A percentile compares a stretch with the other conserved stretches of the same genome.
These are phyloP conservation scores for Gallinago media DNA, from an alignment of 2,113 vertebrate species.

Conservation along the genomic window DNA sequence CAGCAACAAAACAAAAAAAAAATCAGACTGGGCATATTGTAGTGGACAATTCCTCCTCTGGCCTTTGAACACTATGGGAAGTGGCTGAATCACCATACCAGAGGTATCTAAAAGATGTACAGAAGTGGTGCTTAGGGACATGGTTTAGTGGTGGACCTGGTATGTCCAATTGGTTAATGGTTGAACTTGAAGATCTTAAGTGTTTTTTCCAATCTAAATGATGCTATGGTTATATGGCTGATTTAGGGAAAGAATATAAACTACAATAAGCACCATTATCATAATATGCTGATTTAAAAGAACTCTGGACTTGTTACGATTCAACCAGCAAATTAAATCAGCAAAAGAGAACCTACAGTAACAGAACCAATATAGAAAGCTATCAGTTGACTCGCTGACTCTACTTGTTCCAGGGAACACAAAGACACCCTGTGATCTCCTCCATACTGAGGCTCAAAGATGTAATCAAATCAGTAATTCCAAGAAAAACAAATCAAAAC, in stretches of 20 bases:
- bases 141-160: background rate
- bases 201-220: background rate
- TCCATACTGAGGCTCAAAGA: background rate
- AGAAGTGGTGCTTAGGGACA: background rate
- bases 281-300: background rate
- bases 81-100: background rate
- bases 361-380: background rate
- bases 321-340: background rate
- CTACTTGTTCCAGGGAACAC: background rate
- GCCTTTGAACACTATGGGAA: background rate
- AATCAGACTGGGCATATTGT: background rate
- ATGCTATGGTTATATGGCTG: rapidly evolving
- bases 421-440: background rate
- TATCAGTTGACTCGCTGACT: background rate
- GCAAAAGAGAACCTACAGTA: background rate
- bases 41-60: background rate
- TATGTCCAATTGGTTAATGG: rapidly evolving
- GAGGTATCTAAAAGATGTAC: background rate
- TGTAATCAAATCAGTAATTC: background rate
- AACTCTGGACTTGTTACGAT: background rate
- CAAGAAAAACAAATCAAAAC: background rate
- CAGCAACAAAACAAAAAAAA: rapidly evolving
- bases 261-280: background rate
- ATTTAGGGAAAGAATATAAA: background rate
- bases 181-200: background rate